Conservation (phyloP, 2,888 invertebrate species). For the Drosophila diplacantha region DNA sequence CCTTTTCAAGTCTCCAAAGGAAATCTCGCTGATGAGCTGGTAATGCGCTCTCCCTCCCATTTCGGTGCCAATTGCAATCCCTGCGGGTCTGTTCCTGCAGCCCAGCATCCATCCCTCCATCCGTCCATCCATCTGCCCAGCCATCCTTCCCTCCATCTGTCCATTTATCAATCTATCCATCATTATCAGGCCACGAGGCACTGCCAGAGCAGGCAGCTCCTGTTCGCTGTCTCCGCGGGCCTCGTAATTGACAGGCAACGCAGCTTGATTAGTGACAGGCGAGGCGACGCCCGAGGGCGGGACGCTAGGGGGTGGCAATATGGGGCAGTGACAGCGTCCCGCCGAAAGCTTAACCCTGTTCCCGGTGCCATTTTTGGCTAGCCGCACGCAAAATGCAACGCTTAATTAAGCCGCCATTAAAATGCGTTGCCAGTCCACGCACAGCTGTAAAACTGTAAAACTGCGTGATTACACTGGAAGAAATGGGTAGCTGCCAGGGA, state of each 20-base stretch:
- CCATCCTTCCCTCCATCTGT: background rate
- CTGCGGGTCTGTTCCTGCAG: background rate
- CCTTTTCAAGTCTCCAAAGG: too few species aligned
- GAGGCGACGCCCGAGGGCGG: background rate
- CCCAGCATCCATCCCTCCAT: background rate
- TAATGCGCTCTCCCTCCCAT: conserved; percentile 12
- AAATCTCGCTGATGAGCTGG: conserved; percentile 6
- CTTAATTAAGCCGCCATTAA: conserved; percentile 68
- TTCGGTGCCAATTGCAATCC: background rate
- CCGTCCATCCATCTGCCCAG: conserved; percentile 5
- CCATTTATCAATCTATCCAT: conserved; percentile 25
- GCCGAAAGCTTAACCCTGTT: conserved; percentile 54
- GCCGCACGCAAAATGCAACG: conserved; percentile 66
- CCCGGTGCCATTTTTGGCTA: conserved; percentile 28
- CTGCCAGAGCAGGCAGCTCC: conserved; percentile 4
- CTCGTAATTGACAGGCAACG: conserved; percentile 36
- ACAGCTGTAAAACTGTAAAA: conserved; percentile 34
- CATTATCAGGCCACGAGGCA: conserved; percentile 15
- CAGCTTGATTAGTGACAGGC: conserved; percentile 29
- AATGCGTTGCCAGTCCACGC: conserved; percentile 44
- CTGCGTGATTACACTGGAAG: conserved; percentile 9
- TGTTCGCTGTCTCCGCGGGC: conserved; percentile 26
- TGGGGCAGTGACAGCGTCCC: background rate
- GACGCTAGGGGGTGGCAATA: background rate
- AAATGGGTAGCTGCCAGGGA: too few species aligned